Evolutionary conservation across 2,888 invertebrate species (phyloP).

Genomic region (Erpobdella octoculata): DNA sequence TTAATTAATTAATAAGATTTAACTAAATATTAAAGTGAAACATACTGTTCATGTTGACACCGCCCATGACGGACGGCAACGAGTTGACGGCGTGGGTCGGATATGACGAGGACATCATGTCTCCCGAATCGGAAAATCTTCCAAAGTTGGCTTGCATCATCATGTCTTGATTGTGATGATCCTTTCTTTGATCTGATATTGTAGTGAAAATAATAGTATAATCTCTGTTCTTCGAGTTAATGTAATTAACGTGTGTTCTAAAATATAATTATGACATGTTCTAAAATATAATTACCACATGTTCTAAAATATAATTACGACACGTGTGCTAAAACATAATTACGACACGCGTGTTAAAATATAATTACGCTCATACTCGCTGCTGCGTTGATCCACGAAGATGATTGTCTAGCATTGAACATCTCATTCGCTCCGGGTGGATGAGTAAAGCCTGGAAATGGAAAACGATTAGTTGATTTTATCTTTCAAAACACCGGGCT

Average conservation of each 20-base stretch:
- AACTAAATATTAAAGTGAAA: neutral
- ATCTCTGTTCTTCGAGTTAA: too few relatives aligned
- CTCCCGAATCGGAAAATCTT: neutral
- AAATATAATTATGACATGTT: too few relatives aligned
- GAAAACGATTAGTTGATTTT: too few relatives aligned
- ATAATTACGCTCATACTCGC: too few relatives aligned
- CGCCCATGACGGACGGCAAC: neutral
- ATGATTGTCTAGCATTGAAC: neutral
- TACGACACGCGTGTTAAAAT: too few relatives aligned
- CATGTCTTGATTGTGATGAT: constrained; percentile 3
- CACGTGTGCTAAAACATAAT: too few relatives aligned
- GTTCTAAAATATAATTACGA: too few relatives aligned
- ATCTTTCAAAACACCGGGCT: neutral
- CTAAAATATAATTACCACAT: too few relatives aligned
- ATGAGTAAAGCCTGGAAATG: neutral
- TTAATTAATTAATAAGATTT: too few relatives aligned
- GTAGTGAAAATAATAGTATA: too few relatives aligned
- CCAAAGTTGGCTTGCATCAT: neutral
- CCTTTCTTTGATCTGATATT: neutral
- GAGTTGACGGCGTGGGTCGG: neutral
- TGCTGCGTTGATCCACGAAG: too few relatives aligned
- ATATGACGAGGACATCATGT: neutral
- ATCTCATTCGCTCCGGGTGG: neutral
- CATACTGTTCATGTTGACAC: neutral
- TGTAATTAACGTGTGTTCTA: too few relatives aligned